Evolutionary conservation across 2,113 vertebrate genomes (phyloP).

Genomic region (Pandion haliaetus): DNA sequence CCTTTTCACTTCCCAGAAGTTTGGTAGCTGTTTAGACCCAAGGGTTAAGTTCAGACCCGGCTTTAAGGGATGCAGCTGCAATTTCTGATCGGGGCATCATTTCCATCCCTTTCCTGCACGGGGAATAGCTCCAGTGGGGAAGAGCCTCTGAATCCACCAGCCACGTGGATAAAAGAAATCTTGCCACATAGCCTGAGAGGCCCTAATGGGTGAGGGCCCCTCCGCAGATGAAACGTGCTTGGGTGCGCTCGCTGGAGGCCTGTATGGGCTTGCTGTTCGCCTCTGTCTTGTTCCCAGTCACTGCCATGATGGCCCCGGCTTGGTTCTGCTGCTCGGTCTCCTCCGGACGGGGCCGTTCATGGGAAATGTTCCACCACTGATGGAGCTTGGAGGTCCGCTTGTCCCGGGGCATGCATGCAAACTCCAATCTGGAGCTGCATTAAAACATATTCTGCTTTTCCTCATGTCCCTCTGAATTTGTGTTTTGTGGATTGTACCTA

Average conservation of each 20-base stretch:
- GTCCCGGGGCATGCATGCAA: fast-evolving
- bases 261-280: neutral
- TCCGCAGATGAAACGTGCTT: neutral
- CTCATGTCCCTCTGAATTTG: neutral
- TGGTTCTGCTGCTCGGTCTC: neutral
- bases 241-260: neutral
- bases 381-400: neutral
- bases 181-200: neutral
- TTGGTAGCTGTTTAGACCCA: neutral
- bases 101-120: neutral
- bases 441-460: neutral
- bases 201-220: neutral
- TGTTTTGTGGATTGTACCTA: neutral
- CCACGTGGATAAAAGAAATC: neutral
- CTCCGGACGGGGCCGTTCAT: neutral
- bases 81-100: neutral
- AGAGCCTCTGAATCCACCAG: neutral
- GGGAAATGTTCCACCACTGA: neutral
- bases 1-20: neutral
- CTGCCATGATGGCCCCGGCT: neutral
- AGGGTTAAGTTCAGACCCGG: neutral
- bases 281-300: neutral
- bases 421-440: neutral
- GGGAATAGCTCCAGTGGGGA: neutral
- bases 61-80: neutral